Conservation (phyloP, 37 sponge, comb jelly and placozoan genomes). For the Axinella damicornis region DNA sequence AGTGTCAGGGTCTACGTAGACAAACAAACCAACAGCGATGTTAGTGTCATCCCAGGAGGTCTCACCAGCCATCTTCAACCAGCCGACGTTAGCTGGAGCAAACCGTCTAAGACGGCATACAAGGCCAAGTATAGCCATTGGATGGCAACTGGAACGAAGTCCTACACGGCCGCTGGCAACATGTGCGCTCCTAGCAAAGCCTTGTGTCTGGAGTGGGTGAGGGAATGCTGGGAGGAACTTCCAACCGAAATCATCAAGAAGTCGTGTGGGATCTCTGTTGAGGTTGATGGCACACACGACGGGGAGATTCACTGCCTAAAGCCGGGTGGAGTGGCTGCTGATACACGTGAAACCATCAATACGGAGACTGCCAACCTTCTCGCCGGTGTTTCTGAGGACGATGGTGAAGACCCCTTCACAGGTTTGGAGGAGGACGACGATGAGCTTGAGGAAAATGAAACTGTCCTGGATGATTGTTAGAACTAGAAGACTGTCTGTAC, state of each 20-base stretch:
- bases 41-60: constrained; percentile 64
- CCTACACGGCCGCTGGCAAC: constrained; percentile 63
- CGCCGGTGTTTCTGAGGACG: neutral
- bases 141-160: constrained; percentile 62
- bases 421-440: constrained; percentile 8
- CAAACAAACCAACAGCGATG: constrained; percentile 11
- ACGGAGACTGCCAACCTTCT: constrained; percentile 15
- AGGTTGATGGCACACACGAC: constrained; percentile 40
- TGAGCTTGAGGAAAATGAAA: constrained; percentile 22
- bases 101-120: constrained; percentile 51
- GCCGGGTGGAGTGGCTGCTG: constrained; percentile 57
- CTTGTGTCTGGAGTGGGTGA: constrained; percentile 52
- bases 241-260: constrained; percentile 42
- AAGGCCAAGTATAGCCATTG: constrained; percentile 42
- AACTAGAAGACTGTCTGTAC: too few relatives aligned
- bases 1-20: neutral
- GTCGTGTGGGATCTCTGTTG: constrained; percentile 60
- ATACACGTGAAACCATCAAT: neutral
- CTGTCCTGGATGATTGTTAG: neutral
- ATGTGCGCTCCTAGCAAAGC: constrained; percentile 54
- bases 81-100: constrained; percentile 63
- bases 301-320: constrained; percentile 48
- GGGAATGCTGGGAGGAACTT: constrained; percentile 50
- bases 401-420: constrained; percentile 12
- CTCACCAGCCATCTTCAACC: constrained; percentile 49